A percentile compares a stretch with the other conserved stretches of the same genome.
phyloP scores from a whole-genome alignment of 2,113 vertebrate species.

The Uropsilus gracilis region DNA sequence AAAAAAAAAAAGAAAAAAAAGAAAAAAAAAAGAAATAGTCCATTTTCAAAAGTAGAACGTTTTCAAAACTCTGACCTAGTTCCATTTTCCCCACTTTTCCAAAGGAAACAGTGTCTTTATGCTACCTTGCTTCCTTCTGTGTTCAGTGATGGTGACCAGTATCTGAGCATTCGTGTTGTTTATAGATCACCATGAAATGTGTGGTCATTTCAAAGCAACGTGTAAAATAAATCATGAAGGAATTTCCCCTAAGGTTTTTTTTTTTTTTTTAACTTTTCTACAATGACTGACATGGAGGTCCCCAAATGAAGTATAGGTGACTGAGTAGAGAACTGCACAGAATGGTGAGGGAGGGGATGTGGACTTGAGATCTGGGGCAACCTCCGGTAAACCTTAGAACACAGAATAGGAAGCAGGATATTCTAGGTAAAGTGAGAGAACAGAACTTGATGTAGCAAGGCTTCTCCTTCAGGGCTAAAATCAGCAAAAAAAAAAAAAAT shows the following conservation, averaged over 20 bases:
- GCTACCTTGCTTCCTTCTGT: background rate
- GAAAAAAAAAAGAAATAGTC: no score
- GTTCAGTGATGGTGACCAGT: background rate
- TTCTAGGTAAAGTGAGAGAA: background rate
- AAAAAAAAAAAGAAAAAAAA: no score
- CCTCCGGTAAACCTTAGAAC: background rate
- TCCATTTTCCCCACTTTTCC: background rate
- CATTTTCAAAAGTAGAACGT: background rate
- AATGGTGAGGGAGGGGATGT: no score
- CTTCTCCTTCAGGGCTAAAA: background rate
- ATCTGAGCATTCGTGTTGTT: background rate
- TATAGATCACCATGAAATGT: background rate
- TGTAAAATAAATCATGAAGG: background rate
- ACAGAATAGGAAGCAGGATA: background rate
- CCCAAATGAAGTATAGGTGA: background rate
- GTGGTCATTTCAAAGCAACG: background rate
- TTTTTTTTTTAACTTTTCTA: background rate
- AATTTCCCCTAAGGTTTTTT: background rate
- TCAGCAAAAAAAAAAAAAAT: background rate
- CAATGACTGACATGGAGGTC: background rate
- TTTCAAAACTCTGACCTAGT: background rate
- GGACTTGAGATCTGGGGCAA: background rate
- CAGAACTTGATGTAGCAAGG: background rate
- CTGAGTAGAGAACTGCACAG: background rate
- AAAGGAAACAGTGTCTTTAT: background rate